Base-by-base conservation (phyloP, 1,140 invertebrate genomes). In the Heliconius melpomene region DNA sequence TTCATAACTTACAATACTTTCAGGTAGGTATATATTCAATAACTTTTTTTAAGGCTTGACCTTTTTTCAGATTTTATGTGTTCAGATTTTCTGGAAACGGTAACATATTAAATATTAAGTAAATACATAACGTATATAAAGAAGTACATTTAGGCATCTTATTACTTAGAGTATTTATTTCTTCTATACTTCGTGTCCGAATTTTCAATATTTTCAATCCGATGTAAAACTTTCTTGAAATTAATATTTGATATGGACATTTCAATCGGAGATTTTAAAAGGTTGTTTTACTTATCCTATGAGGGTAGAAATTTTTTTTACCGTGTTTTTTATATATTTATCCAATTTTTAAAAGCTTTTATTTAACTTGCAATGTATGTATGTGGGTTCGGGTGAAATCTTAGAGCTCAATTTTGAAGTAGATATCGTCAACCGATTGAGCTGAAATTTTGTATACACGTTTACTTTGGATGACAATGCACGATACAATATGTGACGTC, bases 31-130 rank as follows among this genome's bases (percentile, higher is more conserved):
- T 52, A 52, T 66, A 20, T 46, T 8, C 36, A 76, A 76, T 70
- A 76, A 75, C 20, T 38, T 75, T 75, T 75, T 75, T 75, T 52
- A 75, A 75, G 52, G 26, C 74, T 32, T 57, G 74, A 75, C 74
- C 74, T 60, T 75, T 75, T 75, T 52, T 11, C 52, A 57, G 54
- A 75, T 2, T 75, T n/a, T 75, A 50, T 46, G 29, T 57, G 18
- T 50, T 29, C 74, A 75, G 52, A 75, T 75, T 75, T 75, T 18
- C 50, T n/a, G n/a, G 46, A 29, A 75, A 60, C 20, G 2, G 54
- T 60, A 11, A 60, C n/a, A 60, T 23, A 9, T 60, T 23, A n/a
- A 29, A 66, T 66, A 66, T 29, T 66, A 29, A 29, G 13, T 29
- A n/a, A n/a, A n/a, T n/a, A 66, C 3, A 13, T 26, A 11, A 57